These are phyloP conservation scores for Odontomyia ornata DNA, from an alignment of 2,888 invertebrate genomes.

Conservation along the genomic window DNA sequence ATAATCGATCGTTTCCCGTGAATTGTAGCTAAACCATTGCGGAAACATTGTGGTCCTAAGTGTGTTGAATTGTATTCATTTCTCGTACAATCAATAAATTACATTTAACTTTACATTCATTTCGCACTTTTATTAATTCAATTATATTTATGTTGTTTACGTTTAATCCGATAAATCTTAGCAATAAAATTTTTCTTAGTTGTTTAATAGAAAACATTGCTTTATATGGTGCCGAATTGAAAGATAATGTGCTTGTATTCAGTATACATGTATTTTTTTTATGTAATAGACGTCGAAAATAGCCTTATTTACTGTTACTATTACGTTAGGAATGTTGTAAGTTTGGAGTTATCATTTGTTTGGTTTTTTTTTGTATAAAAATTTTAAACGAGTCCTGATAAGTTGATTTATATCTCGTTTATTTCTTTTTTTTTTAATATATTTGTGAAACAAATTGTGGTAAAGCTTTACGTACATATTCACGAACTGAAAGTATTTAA, in stretches of 20 bases:
- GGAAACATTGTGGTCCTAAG: slow-evolving; percentile 6
- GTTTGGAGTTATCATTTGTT: slow-evolving; percentile 9
- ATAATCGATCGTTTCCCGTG: background rate
- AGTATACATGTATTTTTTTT: background rate
- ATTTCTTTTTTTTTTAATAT: no score
- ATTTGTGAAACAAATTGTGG: no score
- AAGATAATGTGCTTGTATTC: slow-evolving; percentile 29
- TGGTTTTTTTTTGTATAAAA: background rate
- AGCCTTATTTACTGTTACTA: background rate
- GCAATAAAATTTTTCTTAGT: slow-evolving; percentile 8
- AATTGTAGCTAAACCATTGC: background rate
- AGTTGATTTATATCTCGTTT: background rate
- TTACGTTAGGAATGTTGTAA: slow-evolving; percentile 18
- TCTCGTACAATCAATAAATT: background rate
- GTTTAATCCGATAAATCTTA: slow-evolving; percentile 23
- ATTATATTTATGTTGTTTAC: background rate
- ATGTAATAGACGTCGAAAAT: slow-evolving; percentile 35
- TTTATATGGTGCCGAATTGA: slow-evolving; percentile 27
- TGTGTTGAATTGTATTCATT: background rate
- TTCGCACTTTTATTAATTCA: background rate
- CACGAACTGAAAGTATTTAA: no score
- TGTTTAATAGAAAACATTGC: slow-evolving; percentile 34
- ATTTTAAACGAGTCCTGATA: background rate
- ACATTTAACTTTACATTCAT: background rate
- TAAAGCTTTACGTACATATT: no score